Base-by-base conservation (phyloP, 2,113 vertebrate species). In the Puntigrus tetrazona region DNA sequence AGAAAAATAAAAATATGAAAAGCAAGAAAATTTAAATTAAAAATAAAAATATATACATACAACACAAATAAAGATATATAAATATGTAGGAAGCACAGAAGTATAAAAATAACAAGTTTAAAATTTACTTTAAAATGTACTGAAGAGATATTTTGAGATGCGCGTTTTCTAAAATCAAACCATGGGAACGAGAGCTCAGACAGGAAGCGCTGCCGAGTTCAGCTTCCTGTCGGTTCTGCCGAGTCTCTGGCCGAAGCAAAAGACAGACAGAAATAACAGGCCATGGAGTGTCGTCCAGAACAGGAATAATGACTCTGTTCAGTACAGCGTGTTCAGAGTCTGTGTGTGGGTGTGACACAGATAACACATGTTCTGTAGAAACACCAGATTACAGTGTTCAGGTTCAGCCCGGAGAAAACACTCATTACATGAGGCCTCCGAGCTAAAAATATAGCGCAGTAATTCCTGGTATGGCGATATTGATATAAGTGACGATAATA, bases 301-400 rank as follows among this genome's bases (percentile, higher is more conserved):
- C 22, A 38, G 16, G 29, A 22, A 25, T 20, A 38, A 65, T 5
- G 16, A 41, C 25, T 73, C 8, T 36, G 14, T 14, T 73, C 75
- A 84, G 91, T 74, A 88, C 89, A 86, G 72, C 1, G 75, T 87
- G 88, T 85, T 50, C 90, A 90, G 86, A 88, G 87, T 88, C 50
- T 55, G 18, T 7, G 8, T 16, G 73, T 82, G 74, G 85, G 80
- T 82, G 91, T 52, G 88, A 93, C 92, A 88, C 88, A 86, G 85
- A 34, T 18, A 90, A 86, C 91, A 94, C 91, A 94, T 93, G 92
- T 91, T 88, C 85, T 80, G 87, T 87, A 27, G 55, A 75, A 88
- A 78, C n/a, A 38, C 67, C 38, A 84, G 77, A 75, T 65, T 47
- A 78, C 67, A 78, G 72, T 27, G 59, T 43, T 82, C 38, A 63